Conservation (phyloP, 2,113 vertebrate genomes). For the Microcebus murinus region DNA sequence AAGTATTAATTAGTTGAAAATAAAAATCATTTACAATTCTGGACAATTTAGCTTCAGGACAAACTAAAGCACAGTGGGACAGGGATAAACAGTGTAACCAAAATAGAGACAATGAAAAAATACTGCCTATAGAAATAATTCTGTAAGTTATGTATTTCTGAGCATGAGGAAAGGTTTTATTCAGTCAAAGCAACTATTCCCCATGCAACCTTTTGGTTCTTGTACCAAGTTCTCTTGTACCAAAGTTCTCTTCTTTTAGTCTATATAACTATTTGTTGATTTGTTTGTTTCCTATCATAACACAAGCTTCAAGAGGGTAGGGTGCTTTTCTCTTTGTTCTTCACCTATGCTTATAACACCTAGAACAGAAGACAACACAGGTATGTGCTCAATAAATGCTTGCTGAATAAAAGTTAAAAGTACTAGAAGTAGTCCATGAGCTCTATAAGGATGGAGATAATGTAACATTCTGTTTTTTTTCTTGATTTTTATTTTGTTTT, state of each 20-base stretch:
- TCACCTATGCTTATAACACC: background rate
- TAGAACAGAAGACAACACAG: background rate
- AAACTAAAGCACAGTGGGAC: slow-evolving; percentile 6
- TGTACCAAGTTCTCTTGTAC: background rate
- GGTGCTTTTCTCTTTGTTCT: background rate
- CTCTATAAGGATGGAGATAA: background rate
- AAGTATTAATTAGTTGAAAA: slow-evolving; percentile 56
- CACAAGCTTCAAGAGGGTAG: background rate
- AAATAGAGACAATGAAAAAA: background rate
- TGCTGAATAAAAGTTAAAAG: background rate
- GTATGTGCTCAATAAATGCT: background rate
- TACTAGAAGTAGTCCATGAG: background rate
- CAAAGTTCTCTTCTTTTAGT: background rate
- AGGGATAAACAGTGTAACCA: background rate
- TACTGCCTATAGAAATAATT: background rate
- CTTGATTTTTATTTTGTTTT: background rate
- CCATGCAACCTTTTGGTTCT: background rate
- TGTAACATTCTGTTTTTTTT: background rate
- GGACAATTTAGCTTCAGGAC: slow-evolving; percentile 17
- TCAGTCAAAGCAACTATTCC: background rate
- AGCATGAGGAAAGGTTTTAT: background rate
- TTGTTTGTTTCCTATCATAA: background rate
- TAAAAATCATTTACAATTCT: slow-evolving; percentile 46
- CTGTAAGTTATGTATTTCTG: background rate
- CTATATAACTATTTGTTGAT: background rate